Evolutionary conservation across 2,113 vertebrate genomes (phyloP).

Genomic region (Phalacrocorax aristotelis): DNA sequence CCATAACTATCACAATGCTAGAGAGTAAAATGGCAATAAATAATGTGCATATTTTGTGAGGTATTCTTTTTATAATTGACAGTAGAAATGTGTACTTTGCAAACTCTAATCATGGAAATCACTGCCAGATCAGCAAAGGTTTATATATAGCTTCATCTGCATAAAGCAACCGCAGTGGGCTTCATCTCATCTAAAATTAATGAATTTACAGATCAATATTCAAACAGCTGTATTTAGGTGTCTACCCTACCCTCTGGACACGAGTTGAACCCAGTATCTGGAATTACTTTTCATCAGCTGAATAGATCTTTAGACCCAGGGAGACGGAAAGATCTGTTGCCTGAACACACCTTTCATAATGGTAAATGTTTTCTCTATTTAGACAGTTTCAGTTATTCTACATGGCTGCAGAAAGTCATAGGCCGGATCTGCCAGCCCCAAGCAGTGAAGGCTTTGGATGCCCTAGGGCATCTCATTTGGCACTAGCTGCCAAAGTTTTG

Average conservation of each 20-base stretch:
- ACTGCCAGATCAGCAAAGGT: slow-evolving; percentile 31
- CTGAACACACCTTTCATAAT: background rate
- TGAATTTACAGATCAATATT: background rate
- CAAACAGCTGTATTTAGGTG: background rate
- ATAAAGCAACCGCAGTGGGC: background rate
- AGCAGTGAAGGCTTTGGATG: rapidly evolving
- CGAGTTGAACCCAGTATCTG: background rate
- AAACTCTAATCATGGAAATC: slow-evolving; percentile 19
- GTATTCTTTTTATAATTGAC: slow-evolving; percentile 25
- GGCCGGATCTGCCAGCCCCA: background rate
- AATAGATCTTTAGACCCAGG: background rate
- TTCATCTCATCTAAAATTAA: background rate
- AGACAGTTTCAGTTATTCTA: background rate
- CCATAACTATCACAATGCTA: background rate
- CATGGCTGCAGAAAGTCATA: background rate
- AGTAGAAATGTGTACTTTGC: slow-evolving; percentile 7
- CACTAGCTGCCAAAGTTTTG: background rate
- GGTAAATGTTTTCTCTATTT: background rate
- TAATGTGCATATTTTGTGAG: slow-evolving; percentile 24
- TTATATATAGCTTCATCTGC: slow-evolving; percentile 42
- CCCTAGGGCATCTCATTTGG: background rate
- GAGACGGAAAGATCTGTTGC: background rate
- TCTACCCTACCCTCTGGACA: background rate
- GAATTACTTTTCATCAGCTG: background rate
- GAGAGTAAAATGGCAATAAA: background rate